Base-by-base conservation (phyloP, 2,888 invertebrate species). In the Phyllotreta striolata region DNA sequence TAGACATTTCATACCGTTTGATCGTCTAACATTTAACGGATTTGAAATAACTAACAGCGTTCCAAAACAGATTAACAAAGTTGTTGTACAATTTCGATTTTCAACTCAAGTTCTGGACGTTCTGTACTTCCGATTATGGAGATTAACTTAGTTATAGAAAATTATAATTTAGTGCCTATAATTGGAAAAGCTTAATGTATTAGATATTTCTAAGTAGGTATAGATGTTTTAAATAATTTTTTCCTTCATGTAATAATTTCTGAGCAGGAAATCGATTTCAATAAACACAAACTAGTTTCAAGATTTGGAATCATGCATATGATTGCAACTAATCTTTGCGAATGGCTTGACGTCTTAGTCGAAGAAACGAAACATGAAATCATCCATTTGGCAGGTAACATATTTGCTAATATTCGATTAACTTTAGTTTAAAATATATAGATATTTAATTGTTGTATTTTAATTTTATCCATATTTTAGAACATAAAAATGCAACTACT, bases 241-340 rank as follows among this genome's bases (percentile, higher is more conserved):
- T 24, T 24, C 4, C 24, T 24, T 10, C 3, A n/a, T 1, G 6
- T 14, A 6, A 13, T 6, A 51, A 35, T 52, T 59, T 41, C 51
- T 47, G 83, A 84, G 66, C 79, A 89, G 87, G 93, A 95, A 91
- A 93, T 95, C 88, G 91, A 93, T 83, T 93, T 95, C 12, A 92
- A 93, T 82, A 90, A 91, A 73, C 93, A 93, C 80, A 92, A 92
- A 81, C 88, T 93, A 67, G 88, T 96, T 63, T 96, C 97, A 0
- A 87, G 96, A 67, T 96, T 98, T 76, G 98, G 98, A 1, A 85
- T 98, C 64, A 98, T 98, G 98, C 98, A 98, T 81, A 95, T 98
- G 95, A 93, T 98, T 62, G 98, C 97, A 24, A 97, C 98, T 8
- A 98, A 98, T 83, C 83, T 98, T 55, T 97, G 97, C 71, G 96